Evolutionary conservation across 92 coral and sea anemone species (phyloP).

Genomic region (Porites divaricata): DNA sequence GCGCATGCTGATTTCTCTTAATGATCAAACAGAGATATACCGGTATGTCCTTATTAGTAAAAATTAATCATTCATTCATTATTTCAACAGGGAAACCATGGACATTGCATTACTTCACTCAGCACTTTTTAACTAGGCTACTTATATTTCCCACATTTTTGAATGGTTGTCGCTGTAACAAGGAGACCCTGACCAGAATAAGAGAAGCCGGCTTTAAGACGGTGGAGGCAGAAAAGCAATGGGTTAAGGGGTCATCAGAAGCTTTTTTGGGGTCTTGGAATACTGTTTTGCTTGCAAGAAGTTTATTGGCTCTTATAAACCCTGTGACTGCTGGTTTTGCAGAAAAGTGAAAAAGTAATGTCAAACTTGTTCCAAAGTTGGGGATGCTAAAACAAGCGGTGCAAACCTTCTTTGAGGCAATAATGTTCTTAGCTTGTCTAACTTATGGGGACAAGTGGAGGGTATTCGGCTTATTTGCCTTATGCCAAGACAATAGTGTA

Average conservation of each 20-base stretch:
- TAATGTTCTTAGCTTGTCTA: too few species aligned
- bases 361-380: background rate
- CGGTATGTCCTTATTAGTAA: too few species aligned
- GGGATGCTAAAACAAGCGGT: background rate
- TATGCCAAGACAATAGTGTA: too few species aligned
- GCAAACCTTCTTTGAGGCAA: background rate
- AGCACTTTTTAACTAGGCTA: background rate
- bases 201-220: background rate
- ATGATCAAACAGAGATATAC: too few species aligned
- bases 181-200: background rate
- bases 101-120: background rate
- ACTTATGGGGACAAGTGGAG: too few species aligned
- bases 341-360: background rate
- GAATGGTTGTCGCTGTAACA: background rate
- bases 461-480: too few species aligned
- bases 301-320: background rate
- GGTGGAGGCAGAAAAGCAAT: background rate
- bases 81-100: slow-evolving; percentile 1
- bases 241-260: background rate
- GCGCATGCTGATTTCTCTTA: too few species aligned
- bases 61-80: too few species aligned
- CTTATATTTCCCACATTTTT: background rate
- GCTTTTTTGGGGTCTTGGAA: background rate
- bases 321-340: background rate
- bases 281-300: background rate